Percentiles rank a stretch among this genome's conserved stretches.
These are phyloP conservation scores for Drosophila sulfurigaster DNA, from an alignment of 1,140 invertebrate genomes.

Conservation along the genomic window DNA sequence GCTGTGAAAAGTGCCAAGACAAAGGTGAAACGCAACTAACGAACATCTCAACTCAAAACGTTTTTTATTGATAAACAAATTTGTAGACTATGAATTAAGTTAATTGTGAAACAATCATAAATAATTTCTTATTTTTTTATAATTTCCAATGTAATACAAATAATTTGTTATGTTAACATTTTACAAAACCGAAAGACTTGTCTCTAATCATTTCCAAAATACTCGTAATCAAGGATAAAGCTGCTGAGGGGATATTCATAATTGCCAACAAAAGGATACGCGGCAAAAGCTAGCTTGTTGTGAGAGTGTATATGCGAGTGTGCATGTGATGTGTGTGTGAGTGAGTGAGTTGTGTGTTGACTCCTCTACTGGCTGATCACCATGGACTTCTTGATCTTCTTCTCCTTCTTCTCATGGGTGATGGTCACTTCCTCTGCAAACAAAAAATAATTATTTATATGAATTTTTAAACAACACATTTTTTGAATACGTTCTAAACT, in stretches of 20 bases:
- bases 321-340: conserved; percentile 32
- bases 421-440: conserved; percentile 79
- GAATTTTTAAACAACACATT: background rate
- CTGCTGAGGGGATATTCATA: conserved; percentile 1
- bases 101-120: no score
- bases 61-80: no score
- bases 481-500: no score
- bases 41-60: background rate
- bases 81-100: no score
- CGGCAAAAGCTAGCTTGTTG: conserved; percentile 33
- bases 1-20: background rate
- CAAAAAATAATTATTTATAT: background rate
- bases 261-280: background rate
- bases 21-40: conserved; percentile 54
- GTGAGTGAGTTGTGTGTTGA: conserved; percentile 31
- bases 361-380: conserved; percentile 76
- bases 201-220: conserved; percentile 1
- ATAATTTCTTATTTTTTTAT: background rate
- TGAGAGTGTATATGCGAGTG: conserved; percentile 38
- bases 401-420: conserved; percentile 83
- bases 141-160: conserved; percentile 33
- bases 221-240: background rate
- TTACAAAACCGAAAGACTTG: conserved; percentile 29
- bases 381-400: conserved; percentile 84
- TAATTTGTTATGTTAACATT: conserved; percentile 28